phyloP scores from a whole-genome alignment of 2,113 vertebrate species.

The Nettapus auritus region DNA sequence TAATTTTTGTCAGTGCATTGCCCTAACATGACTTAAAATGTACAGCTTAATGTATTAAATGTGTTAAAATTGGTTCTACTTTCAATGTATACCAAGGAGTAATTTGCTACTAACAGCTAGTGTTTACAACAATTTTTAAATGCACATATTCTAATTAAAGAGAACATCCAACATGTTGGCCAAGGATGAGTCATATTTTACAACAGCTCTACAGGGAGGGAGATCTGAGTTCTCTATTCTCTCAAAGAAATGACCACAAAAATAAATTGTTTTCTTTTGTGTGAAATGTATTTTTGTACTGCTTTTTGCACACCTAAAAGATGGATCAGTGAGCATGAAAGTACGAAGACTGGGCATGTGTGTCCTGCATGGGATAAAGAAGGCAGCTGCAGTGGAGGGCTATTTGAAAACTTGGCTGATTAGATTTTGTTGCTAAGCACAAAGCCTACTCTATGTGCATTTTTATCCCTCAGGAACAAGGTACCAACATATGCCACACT shows the following conservation, averaged over 20 bases:
- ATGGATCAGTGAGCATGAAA: not conserved
- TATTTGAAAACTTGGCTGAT: conserved; percentile 13
- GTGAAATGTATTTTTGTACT: conserved; percentile 9
- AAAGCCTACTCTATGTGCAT: conserved; percentile 47
- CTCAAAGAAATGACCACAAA: conserved; percentile 9
- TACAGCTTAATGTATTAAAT: conserved; percentile 32
- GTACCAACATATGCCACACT: conserved; percentile 19
- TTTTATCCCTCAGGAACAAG: conserved; percentile 54
- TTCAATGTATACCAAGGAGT: not conserved
- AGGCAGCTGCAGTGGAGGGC: not conserved
- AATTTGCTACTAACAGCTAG: conserved; percentile 29
- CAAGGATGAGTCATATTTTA: conserved; percentile 40
- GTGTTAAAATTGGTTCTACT: not conserved
- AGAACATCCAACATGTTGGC: conserved; percentile 19
- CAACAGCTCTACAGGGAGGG: conserved; percentile 43
- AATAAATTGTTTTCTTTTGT: conserved; percentile 24
- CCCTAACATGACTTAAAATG: conserved; percentile 37
- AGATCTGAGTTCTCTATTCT: conserved; percentile 7
- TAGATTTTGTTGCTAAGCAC: conserved; percentile 52
- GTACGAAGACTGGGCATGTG: not conserved
- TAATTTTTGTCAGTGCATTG: conserved; percentile 27
- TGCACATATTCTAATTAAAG: conserved; percentile 58
- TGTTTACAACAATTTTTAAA: conserved; percentile 45
- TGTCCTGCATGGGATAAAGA: not conserved
- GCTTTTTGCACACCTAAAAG: not conserved